Conservation (phyloP, 2,888 invertebrate genomes). For the Gandaritis pyraliata region DNA sequence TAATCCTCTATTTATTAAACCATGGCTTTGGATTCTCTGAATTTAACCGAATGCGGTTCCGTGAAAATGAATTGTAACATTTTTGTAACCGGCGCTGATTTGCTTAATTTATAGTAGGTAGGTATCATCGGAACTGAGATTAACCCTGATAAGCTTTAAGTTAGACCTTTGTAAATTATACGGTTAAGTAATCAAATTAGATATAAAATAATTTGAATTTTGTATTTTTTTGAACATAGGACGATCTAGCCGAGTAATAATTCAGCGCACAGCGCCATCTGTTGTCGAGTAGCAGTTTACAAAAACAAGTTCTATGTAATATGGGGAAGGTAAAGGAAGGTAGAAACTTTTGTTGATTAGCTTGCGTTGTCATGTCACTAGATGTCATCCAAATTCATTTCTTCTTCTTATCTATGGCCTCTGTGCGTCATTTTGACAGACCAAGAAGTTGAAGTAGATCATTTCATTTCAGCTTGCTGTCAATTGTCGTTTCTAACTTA, state of each 20-base stretch:
- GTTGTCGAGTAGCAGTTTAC: not conserved
- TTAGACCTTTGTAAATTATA: conserved; percentile 1
- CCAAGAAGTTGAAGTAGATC: too few relatives aligned
- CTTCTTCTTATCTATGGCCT: too few relatives aligned
- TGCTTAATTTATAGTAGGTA: conserved; percentile 40
- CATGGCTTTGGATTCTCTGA: conserved; percentile 58
- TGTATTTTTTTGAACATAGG: too few relatives aligned
- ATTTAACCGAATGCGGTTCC: conserved; percentile 58
- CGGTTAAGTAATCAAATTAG: not conserved
- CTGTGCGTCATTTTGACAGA: too few relatives aligned
- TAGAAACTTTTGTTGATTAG: not conserved
- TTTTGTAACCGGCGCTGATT: conserved; percentile 48
- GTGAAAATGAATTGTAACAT: conserved; percentile 45
- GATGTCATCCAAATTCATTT: too few relatives aligned
- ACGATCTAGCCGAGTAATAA: not conserved
- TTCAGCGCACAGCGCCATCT: conserved; percentile 10
- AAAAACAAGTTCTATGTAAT: conserved; percentile 7
- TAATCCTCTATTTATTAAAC: conserved; percentile 62
- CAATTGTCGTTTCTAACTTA: not conserved
- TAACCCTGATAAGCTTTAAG: conserved; percentile 14
- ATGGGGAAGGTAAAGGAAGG: conserved; percentile 6
- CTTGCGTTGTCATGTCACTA: too few relatives aligned
- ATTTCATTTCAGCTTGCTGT: not conserved
- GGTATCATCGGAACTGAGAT: conserved; percentile 26
- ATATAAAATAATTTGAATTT: too few relatives aligned